These are phyloP conservation scores for Sebastiscus albofasciatus DNA, from an alignment of 2,797 vertebrate species.

Conservation along the genomic window DNA sequence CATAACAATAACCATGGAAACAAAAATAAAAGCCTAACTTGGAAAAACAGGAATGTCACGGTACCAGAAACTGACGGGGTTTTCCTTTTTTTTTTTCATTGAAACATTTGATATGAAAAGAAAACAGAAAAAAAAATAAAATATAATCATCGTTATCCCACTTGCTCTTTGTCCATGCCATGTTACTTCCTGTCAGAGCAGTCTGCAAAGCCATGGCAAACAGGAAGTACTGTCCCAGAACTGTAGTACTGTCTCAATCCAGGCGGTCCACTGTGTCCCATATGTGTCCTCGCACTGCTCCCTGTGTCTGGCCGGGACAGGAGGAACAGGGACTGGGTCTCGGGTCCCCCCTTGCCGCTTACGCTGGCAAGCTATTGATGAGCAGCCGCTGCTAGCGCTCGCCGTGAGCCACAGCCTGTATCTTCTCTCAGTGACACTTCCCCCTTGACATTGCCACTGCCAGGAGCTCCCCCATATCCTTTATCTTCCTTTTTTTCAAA, in stretches of 20 bases:
- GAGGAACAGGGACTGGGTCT: conserved; percentile 61
- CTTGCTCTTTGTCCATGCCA: conserved; percentile 78
- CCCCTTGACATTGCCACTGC: conserved; percentile 82
- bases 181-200: conserved; percentile 80
- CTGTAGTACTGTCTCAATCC: conserved; percentile 74
- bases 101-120: conserved; percentile 82
- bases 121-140: conserved; percentile 77
- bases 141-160: conserved; percentile 83
- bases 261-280: conserved; percentile 75
- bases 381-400: conserved; percentile 67
- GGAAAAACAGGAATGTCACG: conserved; percentile 87
- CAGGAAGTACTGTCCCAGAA: conserved; percentile 78
- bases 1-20: conserved; percentile 74
- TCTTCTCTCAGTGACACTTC: conserved; percentile 79
- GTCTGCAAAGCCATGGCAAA: conserved; percentile 78
- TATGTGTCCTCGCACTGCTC: conserved; percentile 70
- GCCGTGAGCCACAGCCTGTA: conserved; percentile 71
- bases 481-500: conserved; percentile 78
- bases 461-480: conserved; percentile 80
- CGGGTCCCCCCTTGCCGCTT: conserved; percentile 61
- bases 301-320: conserved; percentile 66
- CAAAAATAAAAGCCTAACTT: conserved; percentile 78
- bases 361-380: conserved; percentile 67
- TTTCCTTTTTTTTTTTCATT: conserved; percentile 73
- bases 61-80: conserved; percentile 85